Conservation (phyloP, 1,140 invertebrate species). For the Adelges cooleyi region DNA sequence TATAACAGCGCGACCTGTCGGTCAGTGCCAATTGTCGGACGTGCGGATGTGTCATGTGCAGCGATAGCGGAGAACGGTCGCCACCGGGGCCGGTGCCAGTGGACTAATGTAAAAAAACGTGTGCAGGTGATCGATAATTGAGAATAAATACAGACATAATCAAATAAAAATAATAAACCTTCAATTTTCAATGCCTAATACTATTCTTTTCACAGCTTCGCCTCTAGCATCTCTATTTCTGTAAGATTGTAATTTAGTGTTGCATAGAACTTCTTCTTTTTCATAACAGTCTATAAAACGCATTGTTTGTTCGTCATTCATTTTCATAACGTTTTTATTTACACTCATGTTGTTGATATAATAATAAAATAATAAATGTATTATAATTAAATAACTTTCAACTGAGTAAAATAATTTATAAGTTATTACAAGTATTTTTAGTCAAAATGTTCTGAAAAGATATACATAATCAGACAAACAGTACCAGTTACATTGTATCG, state of each 20-base stretch:
- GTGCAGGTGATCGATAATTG: no score
- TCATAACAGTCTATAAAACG: not conserved
- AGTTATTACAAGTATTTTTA: not conserved
- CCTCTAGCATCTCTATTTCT: constrained; percentile 19
- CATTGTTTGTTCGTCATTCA: constrained; percentile 8
- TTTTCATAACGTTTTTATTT: constrained; percentile 7
- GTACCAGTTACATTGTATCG: no score
- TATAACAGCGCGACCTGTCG: no score
- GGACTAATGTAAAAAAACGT: no score
- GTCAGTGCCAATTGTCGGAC: no score
- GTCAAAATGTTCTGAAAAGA: not conserved
- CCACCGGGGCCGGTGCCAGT: no score
- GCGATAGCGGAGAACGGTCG: no score
- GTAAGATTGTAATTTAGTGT: not conserved
- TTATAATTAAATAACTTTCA: constrained; percentile 8
- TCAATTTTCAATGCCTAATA: constrained; percentile 6
- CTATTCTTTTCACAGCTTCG: constrained; percentile 9
- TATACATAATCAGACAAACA: not conserved
- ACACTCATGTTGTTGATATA: constrained; percentile 2
- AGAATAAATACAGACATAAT: not conserved
- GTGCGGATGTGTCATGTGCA: no score
- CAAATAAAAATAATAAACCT: constrained; percentile 18
- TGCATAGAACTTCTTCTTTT: constrained; percentile 19
- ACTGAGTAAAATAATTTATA: not conserved
- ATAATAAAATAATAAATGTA: constrained; percentile 7